Evolutionary conservation across 1,140 invertebrate genomes (phyloP).

Genomic region (Ganaspis sp.): DNA sequence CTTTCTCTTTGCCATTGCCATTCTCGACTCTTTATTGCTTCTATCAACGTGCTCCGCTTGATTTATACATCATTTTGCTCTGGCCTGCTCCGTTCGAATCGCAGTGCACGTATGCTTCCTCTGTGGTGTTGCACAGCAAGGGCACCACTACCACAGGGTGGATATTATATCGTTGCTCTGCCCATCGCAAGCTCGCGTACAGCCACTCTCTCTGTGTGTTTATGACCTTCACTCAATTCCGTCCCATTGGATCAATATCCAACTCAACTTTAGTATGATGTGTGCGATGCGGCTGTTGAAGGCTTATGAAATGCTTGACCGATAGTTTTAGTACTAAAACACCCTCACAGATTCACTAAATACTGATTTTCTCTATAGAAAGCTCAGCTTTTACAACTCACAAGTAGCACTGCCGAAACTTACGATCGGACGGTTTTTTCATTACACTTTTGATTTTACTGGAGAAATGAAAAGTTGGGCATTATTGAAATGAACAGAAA

Average conservation of each 20-base stretch:
- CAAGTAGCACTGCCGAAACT: no score
- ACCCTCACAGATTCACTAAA: neutral
- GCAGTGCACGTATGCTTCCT: slow-evolving; percentile 10
- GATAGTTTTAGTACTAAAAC: neutral
- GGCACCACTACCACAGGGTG: slow-evolving; percentile 1
- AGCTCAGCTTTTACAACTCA: no score
- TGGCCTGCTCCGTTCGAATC: slow-evolving; percentile 4
- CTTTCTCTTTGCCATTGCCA: slow-evolving; percentile 6
- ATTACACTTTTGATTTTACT: no score
- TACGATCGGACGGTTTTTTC: no score
- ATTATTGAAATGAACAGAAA: no score
- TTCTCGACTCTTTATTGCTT: slow-evolving; percentile 56
- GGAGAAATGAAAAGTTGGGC: no score
- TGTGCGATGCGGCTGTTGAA: neutral
- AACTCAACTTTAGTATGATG: slow-evolving; percentile 15
- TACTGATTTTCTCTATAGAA: neutral
- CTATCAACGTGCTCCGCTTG: slow-evolving; percentile 60
- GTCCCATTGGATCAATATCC: slow-evolving; percentile 25
- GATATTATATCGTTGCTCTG: neutral
- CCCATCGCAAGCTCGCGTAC: neutral
- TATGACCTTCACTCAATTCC: slow-evolving; percentile 30
- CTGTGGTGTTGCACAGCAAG: slow-evolving; percentile 29
- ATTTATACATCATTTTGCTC: slow-evolving; percentile 55
- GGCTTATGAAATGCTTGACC: slow-evolving; percentile 21
- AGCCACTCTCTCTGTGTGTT: neutral